These are phyloP conservation scores for Cynopterus brachyotis DNA, from an alignment of 2,113 vertebrate genomes.

Conservation along the genomic window DNA sequence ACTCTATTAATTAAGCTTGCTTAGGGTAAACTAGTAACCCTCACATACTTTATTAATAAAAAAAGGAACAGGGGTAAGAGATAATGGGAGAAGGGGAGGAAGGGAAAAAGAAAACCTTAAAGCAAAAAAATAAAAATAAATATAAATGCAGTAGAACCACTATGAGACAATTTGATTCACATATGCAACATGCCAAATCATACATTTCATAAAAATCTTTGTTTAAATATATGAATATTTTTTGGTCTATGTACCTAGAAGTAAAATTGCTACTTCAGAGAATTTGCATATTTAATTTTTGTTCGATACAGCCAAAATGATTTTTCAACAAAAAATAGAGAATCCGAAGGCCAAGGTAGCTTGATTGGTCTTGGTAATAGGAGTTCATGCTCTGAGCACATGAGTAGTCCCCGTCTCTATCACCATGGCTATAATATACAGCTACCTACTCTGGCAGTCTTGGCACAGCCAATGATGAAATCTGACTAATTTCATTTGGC, in stretches of 20 bases:
- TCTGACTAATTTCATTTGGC: background rate
- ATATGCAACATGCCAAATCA: background rate
- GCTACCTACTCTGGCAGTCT: too few species aligned
- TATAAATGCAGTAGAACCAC: background rate
- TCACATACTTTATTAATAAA: background rate
- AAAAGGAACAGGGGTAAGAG: background rate
- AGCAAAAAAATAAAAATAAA: background rate
- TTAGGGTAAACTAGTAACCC: background rate
- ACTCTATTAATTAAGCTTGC: background rate
- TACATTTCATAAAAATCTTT: background rate
- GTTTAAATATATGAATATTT: background rate
- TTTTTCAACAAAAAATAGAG: background rate
- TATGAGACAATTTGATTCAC: background rate
- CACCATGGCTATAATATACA: background rate
- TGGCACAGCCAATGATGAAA: background rate
- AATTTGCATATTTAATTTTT: background rate
- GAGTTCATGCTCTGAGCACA: background rate
- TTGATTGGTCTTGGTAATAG: background rate
- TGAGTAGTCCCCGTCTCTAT: background rate
- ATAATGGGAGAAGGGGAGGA: too few species aligned
- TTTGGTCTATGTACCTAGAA: background rate
- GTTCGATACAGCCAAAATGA: background rate
- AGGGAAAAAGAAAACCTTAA: background rate
- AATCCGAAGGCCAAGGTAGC: background rate
- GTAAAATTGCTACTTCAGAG: background rate